A percentile compares a stretch with the other conserved stretches of the same genome.
Conservation (phyloP, 2,113 vertebrate species). For the Peromyscus maniculatus region DNA sequence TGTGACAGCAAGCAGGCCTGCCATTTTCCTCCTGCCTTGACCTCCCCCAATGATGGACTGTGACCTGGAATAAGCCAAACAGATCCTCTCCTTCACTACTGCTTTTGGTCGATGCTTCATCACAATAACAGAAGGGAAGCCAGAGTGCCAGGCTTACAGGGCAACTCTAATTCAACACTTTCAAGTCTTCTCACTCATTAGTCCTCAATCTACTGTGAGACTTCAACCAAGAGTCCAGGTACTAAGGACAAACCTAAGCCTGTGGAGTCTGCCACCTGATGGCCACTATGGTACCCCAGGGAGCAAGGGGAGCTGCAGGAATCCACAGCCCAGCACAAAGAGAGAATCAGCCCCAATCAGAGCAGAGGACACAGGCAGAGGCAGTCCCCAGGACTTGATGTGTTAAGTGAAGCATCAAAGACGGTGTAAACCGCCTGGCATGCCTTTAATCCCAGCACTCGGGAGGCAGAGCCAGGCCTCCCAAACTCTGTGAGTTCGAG, state of each 20-base stretch:
- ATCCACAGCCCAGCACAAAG: fast-evolving
- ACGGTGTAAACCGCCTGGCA: neutral
- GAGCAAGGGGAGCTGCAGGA: neutral
- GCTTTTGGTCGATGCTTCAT: neutral
- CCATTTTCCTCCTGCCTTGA: neutral
- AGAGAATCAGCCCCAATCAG: neutral
- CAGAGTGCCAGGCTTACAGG: neutral
- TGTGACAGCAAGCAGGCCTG: neutral
- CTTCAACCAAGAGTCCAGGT: neutral
- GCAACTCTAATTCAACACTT: neutral
- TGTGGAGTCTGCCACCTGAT: neutral
- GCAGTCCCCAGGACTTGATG: neutral
- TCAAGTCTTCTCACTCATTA: neutral
- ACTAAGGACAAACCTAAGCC: neutral
- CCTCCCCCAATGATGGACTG: neutral
- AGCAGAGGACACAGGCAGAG: neutral
- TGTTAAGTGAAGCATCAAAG: neutral
- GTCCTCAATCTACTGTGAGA: neutral
- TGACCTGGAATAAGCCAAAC: neutral
- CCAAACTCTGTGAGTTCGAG: too few relatives aligned
- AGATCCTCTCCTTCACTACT: neutral
- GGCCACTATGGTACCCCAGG: neutral
- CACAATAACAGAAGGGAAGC: neutral
- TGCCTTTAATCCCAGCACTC: too few relatives aligned
- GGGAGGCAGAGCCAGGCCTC: too few relatives aligned